Evolutionary conservation across 1,140 invertebrate species (phyloP).

Genomic region (Drosophila rhopaloa): DNA sequence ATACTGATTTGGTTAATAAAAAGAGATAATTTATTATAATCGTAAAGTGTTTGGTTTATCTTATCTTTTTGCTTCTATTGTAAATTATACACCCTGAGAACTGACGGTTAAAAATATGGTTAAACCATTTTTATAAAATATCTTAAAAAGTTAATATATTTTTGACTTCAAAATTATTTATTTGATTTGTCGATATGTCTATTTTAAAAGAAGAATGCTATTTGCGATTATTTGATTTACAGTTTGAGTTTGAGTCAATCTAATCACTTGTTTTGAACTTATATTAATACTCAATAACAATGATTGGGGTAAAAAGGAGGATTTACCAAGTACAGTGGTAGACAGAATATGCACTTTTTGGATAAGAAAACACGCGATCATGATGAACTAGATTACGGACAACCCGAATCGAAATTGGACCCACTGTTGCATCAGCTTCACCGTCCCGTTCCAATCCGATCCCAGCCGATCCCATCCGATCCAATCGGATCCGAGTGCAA

Average conservation of each 20-base stretch:
- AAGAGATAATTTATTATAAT: background rate
- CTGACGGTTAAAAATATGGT: no score
- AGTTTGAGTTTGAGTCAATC: background rate
- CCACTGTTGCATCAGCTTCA: conserved; percentile 16
- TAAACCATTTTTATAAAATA: no score
- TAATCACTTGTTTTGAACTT: background rate
- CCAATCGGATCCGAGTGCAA: background rate
- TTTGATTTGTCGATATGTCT: no score
- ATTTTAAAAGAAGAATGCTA: no score
- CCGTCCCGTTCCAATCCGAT: background rate
- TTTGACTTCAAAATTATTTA: no score
- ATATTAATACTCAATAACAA: no score
- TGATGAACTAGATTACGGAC: conserved; percentile 11
- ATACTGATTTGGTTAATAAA: background rate
- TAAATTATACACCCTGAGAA: background rate
- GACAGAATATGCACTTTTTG: background rate
- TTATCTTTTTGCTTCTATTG: background rate
- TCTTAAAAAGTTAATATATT: no score
- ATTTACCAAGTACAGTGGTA: no score
- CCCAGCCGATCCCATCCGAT: no score
- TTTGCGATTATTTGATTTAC: no score
- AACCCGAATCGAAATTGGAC: background rate
- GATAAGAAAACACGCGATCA: conserved; percentile 2
- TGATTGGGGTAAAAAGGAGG: no score
- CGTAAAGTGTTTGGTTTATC: background rate